Conservation (phyloP, 2,113 vertebrate species). For the Mormyrus iriodes region DNA sequence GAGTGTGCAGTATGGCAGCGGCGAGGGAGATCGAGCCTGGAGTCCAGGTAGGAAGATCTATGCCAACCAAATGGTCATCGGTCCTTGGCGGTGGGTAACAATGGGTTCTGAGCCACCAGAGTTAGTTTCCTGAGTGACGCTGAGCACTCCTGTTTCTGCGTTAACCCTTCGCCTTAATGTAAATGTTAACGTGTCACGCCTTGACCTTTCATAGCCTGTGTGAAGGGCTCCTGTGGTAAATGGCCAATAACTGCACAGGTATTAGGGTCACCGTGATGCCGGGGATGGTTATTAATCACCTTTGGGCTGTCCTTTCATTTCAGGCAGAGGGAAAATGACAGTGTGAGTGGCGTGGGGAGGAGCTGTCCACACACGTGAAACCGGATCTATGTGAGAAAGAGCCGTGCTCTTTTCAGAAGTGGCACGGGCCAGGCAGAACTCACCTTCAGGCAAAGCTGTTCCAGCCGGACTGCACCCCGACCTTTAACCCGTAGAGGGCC, state of each 20-base stretch:
- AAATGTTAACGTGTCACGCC: background rate
- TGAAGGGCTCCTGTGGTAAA: background rate
- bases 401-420: background rate
- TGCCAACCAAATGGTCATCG: background rate
- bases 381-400: slow-evolving; percentile 10
- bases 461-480: background rate
- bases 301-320: background rate
- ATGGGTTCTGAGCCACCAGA: too few species aligned
- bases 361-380: background rate
- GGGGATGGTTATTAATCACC: background rate
- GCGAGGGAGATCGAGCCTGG: background rate
- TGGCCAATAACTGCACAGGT: background rate
- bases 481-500: slow-evolving; percentile 5
- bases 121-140: background rate
- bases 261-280: background rate
- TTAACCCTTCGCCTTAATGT: background rate
- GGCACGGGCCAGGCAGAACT: background rate
- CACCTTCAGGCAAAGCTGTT: slow-evolving; percentile 13
- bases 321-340: background rate
- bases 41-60: background rate
- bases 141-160: background rate
- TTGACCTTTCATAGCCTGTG: background rate
- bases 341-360: background rate
- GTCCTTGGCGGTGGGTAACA: background rate
- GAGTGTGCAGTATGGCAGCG: background rate